Evolutionary conservation across 2,888 invertebrate genomes (phyloP).

Genomic region (Prosapia bicincta): DNA sequence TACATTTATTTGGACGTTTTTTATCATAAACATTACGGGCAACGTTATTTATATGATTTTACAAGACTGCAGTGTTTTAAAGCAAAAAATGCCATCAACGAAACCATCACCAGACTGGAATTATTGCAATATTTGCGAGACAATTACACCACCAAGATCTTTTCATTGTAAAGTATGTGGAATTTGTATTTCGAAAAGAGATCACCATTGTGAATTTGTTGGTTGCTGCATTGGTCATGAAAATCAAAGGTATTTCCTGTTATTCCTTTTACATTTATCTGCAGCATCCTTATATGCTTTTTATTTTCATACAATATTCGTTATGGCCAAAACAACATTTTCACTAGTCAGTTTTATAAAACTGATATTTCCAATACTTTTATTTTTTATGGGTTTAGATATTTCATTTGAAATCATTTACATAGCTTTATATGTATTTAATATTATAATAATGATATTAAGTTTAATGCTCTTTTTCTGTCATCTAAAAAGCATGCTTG

Average conservation of each 20-base stretch:
- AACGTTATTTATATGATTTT: conserved; percentile 74
- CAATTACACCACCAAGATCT: conserved; percentile 72
- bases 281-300: conserved; percentile 68
- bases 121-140: conserved; percentile 75
- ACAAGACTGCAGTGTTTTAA: conserved; percentile 71
- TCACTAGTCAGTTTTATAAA: conserved; percentile 54
- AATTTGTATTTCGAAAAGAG: conserved; percentile 80
- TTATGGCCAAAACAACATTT: conserved; percentile 51
- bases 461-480: conserved; percentile 64
- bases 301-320: conserved; percentile 64
- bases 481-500: conserved; percentile 65
- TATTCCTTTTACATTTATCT: conserved; percentile 71
- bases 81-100: conserved; percentile 52
- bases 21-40: conserved; percentile 71
- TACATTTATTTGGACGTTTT: conserved; percentile 61
- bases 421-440: conserved; percentile 66
- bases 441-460: conserved; percentile 62
- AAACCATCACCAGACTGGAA: conserved; percentile 59
- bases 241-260: conserved; percentile 82
- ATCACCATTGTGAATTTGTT: conserved; percentile 86
- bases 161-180: conserved; percentile 88
- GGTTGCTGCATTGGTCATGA: conserved; percentile 83
- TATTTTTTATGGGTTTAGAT: conserved; percentile 60
- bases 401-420: conserved; percentile 63
- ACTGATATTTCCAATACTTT: conserved; percentile 70